A percentile compares a stretch with the other conserved stretches of the same genome.
These are phyloP conservation scores for Lottia gigantea DNA, from an alignment of 2,888 invertebrate genomes.

Conservation along the genomic window DNA sequence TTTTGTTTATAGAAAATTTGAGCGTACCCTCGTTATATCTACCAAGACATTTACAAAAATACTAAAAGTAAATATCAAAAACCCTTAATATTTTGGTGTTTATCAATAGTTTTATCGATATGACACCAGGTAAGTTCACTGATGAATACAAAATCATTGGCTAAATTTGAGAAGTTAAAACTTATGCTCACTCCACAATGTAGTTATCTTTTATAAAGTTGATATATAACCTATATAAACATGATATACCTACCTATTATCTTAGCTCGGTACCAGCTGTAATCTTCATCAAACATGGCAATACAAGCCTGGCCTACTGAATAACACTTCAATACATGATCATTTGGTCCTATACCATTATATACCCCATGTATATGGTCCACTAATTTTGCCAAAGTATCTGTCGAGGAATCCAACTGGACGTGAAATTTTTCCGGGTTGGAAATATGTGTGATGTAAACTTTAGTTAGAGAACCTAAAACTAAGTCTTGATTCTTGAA, in stretches of 20 bases:
- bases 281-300: slow-evolving; percentile 51
- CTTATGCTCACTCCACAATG: too few relatives aligned
- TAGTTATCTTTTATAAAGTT: background rate
- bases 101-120: too few relatives aligned
- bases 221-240: too few relatives aligned
- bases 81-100: too few relatives aligned
- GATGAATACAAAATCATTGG: too few relatives aligned
- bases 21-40: too few relatives aligned
- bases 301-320: slow-evolving; percentile 47
- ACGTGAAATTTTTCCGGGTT: slow-evolving; percentile 53
- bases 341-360: slow-evolving; percentile 30
- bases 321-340: slow-evolving; percentile 34
- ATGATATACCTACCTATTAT: slow-evolving; percentile 46
- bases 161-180: too few relatives aligned
- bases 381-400: slow-evolving; percentile 44
- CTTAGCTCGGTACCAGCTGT: slow-evolving; percentile 53
- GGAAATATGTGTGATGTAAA: slow-evolving; percentile 52
- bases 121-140: too few relatives aligned
- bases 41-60: too few relatives aligned
- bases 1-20: background rate
- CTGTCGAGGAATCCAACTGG: slow-evolving; percentile 40
- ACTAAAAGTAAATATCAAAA: too few relatives aligned
- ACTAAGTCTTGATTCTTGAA: slow-evolving; percentile 21
- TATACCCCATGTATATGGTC: slow-evolving; percentile 46
- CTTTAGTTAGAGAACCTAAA: slow-evolving; percentile 41